Conservation (phyloP, 2,113 vertebrate genomes). For the Muscicapa adusta region DNA sequence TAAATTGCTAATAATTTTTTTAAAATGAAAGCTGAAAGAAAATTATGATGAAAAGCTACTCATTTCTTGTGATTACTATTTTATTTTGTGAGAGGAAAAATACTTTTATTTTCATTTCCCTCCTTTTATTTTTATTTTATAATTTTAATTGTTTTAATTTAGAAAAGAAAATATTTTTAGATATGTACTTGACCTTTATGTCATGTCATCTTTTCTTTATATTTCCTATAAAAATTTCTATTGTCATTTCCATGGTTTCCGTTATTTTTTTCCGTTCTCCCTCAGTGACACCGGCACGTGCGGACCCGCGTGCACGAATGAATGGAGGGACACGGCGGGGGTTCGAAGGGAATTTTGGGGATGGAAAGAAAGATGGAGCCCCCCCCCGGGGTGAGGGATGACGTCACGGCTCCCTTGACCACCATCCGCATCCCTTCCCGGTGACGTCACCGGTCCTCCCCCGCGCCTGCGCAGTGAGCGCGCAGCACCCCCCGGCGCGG, state of each 20-base stretch:
- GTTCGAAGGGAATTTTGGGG: too few relatives aligned
- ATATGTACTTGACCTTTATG: too few relatives aligned
- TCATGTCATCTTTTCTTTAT: too few relatives aligned
- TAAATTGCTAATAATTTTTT: background rate
- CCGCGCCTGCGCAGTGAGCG: background rate
- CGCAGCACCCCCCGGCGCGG: background rate
- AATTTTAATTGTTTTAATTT: background rate
- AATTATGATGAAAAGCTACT: background rate
- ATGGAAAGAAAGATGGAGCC: too few relatives aligned
- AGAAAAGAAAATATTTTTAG: background rate
- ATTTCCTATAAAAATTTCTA: background rate
- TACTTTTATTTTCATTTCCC: background rate
- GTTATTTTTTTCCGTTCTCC: fast-evolving
- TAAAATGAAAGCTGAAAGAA: background rate
- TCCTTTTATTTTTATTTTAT: background rate
- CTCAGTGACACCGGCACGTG: fast-evolving
- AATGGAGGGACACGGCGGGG: fast-evolving
- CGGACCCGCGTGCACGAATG: fast-evolving
- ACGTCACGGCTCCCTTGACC: background rate
- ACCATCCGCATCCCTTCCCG: background rate
- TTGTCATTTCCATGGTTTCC: background rate
- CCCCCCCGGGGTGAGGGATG: background rate
- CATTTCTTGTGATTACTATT: background rate
- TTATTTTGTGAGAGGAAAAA: background rate
- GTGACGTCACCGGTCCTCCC: background rate